Base-by-base conservation (phyloP, 2,113 vertebrate species). In the Lepus timidus region DNA sequence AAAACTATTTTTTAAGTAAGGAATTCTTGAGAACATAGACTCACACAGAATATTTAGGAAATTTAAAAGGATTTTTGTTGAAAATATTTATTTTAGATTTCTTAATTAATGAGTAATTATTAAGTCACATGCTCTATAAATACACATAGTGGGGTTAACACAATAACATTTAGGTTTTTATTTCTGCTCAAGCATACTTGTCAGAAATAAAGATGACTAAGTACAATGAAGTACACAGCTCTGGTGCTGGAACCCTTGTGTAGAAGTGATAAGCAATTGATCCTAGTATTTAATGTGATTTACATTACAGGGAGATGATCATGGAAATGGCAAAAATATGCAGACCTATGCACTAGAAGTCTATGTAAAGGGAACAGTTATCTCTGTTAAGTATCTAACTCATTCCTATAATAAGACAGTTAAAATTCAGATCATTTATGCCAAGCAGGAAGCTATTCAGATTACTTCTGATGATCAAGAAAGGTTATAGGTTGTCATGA, bases 71-170 rank as follows among this genome's bases (percentile, higher is more conserved):
- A 31, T 36, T 16, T 62, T 67, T 90, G 22, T 29, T 51, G 29
- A 55, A 88, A 96, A 49, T 65, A 51, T 2, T 95, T 86, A 78
- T n/a, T 81, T 91, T 74, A 82, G 11, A 85, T 78, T 89, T 3
- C 0, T 80, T 87, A 80, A 89, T 65, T 89, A 76, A 33, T 65
- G 10, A 73, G 14, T 78, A 73, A 33, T 82, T 82, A 64, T 74
- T 85, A 75, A 88, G 33, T 27, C 29, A n/a, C n/a, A 64, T 36
- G 4, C 3, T 23, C 92, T 87, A 93, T 76, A 74, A 90, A 91
- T 78, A 94, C 78, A 51, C 23, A 22, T 74, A 88, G 76, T 11
- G 81, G 13, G 17, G 58, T 78, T 92, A 74, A 85, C 16, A 87
- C 25, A 68, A 23, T 80, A 87, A 49, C 55, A 92, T 4, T 23